Evolutionary conservation across 1,140 invertebrate genomes (phyloP).

Genomic region (Bombus pascuorum): DNA sequence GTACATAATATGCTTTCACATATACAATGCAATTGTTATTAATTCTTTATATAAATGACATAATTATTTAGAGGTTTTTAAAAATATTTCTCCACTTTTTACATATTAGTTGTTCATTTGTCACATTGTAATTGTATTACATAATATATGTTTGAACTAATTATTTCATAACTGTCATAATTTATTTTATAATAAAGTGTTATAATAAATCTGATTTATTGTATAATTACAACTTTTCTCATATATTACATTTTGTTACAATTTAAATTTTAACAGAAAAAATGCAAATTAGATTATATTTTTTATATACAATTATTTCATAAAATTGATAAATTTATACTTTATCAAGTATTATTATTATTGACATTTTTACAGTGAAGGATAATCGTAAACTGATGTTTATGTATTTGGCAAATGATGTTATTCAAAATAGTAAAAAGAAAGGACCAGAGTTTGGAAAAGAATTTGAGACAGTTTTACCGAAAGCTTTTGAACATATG

Average conservation of each 20-base stretch:
- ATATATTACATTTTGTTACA: neutral
- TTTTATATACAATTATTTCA: neutral
- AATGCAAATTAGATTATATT: neutral
- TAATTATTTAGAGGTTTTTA: neutral
- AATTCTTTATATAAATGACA: neutral
- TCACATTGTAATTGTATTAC: neutral
- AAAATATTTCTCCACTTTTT: neutral
- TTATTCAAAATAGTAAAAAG: slow-evolving; percentile 98
- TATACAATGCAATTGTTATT: neutral
- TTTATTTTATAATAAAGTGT: neutral
- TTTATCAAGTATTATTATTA: neutral
- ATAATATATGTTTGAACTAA: neutral
- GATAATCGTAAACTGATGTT: slow-evolving; percentile 94
- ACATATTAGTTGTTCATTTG: neutral
- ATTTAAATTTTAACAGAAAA: neutral
- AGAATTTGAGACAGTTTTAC: slow-evolving; percentile 90
- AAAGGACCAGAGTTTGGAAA: slow-evolving; percentile 98
- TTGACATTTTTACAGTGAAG: slow-evolving; percentile 87
- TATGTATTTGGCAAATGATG: slow-evolving; percentile 99
- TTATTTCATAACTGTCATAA: neutral
- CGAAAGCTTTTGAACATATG: slow-evolving; percentile 92
- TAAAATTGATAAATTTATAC: neutral
- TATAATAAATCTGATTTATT: neutral
- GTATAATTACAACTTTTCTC: neutral
- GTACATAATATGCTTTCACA: neutral